A percentile compares a stretch with the other conserved stretches of the same genome.
Conservation (phyloP, 1,140 invertebrate genomes). For the Drosophila pseudoobscura region DNA sequence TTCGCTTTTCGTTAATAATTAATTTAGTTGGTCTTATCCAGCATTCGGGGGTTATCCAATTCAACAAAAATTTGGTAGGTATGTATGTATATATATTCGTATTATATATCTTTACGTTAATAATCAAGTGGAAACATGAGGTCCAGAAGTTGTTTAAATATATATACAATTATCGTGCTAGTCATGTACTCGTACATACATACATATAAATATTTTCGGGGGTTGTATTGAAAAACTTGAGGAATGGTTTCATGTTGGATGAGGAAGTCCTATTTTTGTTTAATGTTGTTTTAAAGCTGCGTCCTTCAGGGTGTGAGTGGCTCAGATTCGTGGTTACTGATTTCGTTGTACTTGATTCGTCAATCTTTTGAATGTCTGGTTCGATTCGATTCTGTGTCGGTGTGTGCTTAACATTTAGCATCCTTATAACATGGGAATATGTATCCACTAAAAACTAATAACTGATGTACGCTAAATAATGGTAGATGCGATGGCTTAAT, state of each 20-base stretch:
- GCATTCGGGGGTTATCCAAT: constrained; percentile 61
- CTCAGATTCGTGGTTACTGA: constrained; percentile 37
- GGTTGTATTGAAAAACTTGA: constrained; percentile 8
- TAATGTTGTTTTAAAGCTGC: constrained; percentile 39
- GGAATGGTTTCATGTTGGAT: constrained; percentile 5
- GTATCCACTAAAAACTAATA: constrained; percentile 29
- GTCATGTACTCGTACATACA: constrained; percentile 5
- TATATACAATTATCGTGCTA: constrained; percentile 60
- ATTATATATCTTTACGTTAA: constrained; percentile 45
- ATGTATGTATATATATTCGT: constrained; percentile 34
- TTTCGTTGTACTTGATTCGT: constrained; percentile 67
- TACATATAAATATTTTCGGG: constrained; percentile 12
- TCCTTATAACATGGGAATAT: constrained; percentile 46
- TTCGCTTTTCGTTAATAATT: constrained; percentile 43
- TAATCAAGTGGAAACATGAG: constrained; percentile 63
- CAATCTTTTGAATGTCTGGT: constrained; percentile 25
- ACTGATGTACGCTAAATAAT: constrained; percentile 34
- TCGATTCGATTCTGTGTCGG: constrained; percentile 30
- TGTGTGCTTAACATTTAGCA: constrained; percentile 37
- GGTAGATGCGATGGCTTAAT: constrained; percentile 30
- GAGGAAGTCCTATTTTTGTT: constrained; percentile 14
- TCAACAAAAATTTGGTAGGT: constrained; percentile 50
- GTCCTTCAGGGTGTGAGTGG: constrained; percentile 19
- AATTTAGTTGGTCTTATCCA: constrained; percentile 81
- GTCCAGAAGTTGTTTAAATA: constrained; percentile 76